A percentile compares a stretch with the other conserved stretches of the same genome.
Conservation (phyloP, 2,888 invertebrate genomes). For the Sinelater perroti region DNA sequence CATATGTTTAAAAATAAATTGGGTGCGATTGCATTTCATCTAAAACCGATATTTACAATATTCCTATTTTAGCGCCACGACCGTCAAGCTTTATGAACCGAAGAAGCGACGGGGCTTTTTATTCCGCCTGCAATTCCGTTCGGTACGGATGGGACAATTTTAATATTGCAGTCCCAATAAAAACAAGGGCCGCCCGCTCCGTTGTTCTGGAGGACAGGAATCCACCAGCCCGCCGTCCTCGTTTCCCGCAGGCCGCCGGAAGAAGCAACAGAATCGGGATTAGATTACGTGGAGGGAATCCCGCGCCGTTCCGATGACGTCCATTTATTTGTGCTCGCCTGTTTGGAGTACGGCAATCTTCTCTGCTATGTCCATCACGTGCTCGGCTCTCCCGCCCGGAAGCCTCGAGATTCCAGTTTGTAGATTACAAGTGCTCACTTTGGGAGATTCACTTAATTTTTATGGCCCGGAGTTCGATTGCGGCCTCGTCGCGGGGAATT, state of each 20-base stretch:
- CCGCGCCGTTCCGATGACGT: slow-evolving; percentile 16
- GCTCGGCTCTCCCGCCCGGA: slow-evolving; percentile 16
- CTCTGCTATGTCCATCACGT: slow-evolving; percentile 25
- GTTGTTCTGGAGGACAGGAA: no score
- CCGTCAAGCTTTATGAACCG: no score
- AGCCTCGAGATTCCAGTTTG: slow-evolving; percentile 18
- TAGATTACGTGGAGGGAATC: neutral
- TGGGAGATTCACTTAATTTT: slow-evolving; percentile 22
- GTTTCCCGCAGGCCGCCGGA: neutral
- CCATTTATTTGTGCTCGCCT: slow-evolving; percentile 27
- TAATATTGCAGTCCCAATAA: slow-evolving; percentile 16
- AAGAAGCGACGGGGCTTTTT: no score
- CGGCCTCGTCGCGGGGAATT: neutral
- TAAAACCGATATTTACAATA: no score
- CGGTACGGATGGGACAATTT: slow-evolving; percentile 10
- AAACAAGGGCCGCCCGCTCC: no score
- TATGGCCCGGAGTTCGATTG: slow-evolving; percentile 2
- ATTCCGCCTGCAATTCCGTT: no score
- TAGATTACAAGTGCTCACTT: slow-evolving; percentile 24
- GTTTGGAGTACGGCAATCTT: slow-evolving; percentile 17
- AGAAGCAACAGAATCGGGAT: neutral
- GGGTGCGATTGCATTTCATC: no score
- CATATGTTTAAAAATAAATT: no score
- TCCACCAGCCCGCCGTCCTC: neutral
- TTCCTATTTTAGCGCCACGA: no score